Percentiles rank a stretch among this genome's conserved stretches.
phyloP scores from a whole-genome alignment of 1,140 invertebrate species.

The Hetaerina americana region DNA sequence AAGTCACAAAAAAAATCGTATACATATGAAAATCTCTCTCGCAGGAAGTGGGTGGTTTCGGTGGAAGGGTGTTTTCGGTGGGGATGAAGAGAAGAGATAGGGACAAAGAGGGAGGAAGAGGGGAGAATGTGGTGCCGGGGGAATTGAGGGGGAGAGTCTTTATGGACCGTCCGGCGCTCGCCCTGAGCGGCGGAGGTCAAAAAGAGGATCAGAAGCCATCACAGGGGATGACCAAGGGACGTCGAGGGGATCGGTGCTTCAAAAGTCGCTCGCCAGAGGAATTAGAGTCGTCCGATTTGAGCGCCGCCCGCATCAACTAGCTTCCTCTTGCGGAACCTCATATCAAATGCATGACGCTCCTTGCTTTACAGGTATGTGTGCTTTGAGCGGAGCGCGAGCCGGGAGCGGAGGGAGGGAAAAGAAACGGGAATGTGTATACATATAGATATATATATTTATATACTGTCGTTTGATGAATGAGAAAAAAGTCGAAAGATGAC shows the following conservation, averaged over 20 bases:
- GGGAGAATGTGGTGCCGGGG: too few species aligned
- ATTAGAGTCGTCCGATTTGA: neutral
- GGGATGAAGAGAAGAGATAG: too few species aligned
- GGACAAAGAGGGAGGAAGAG: too few species aligned
- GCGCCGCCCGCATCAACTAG: too few species aligned
- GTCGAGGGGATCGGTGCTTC: neutral
- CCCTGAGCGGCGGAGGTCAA: neutral
- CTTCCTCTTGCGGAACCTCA: neutral
- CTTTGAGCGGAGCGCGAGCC: neutral
- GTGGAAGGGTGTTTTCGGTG: neutral
- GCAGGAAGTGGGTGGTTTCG: neutral
- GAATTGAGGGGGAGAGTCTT: too few species aligned
- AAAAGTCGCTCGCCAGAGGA: neutral
- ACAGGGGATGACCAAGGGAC: neutral
- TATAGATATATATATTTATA: too few species aligned
- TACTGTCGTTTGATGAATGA: neutral
- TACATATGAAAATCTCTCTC: neutral
- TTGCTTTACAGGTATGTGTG: neutral
- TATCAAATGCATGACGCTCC: neutral
- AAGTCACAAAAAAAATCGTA: neutral
- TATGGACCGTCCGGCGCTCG: too few species aligned
- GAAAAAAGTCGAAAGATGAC: neutral
- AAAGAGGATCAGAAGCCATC: neutral
- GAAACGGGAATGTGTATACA: too few species aligned
- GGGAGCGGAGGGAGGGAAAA: too few species aligned